Percentiles rank a stretch among this genome's conserved stretches.
Evolutionary conservation across 2,797 vertebrate species (phyloP).

Genomic region (Valencia hispanica): DNA sequence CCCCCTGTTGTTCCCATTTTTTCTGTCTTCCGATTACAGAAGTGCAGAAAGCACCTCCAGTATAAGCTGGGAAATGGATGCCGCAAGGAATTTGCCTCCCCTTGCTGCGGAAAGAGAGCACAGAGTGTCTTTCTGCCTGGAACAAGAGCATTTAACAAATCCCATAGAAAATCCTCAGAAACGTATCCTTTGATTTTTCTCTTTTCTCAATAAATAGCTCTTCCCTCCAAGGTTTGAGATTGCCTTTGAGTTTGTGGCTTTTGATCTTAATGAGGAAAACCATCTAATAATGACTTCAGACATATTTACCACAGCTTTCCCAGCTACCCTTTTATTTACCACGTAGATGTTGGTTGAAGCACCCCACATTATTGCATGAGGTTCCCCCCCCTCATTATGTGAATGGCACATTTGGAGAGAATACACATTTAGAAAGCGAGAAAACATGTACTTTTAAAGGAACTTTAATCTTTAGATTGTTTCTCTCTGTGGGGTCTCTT

Average conservation of each 20-base stretch:
- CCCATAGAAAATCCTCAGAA: slow-evolving; percentile 57
- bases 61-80: slow-evolving; percentile 38
- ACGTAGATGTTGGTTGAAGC: slow-evolving; percentile 72
- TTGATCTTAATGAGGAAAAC: slow-evolving; percentile 81
- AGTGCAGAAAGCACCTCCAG: slow-evolving; percentile 46
- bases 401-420: slow-evolving; percentile 62
- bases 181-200: slow-evolving; percentile 57
- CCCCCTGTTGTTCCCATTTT: slow-evolving; percentile 13
- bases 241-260: slow-evolving; percentile 72
- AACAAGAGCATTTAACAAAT: slow-evolving; percentile 64
- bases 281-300: slow-evolving; percentile 77
- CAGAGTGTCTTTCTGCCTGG: slow-evolving; percentile 45
- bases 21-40: slow-evolving; percentile 47
- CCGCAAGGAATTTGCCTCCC: slow-evolving; percentile 44
- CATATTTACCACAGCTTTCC: slow-evolving; percentile 73
- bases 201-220: slow-evolving; percentile 46
- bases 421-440: slow-evolving; percentile 62
- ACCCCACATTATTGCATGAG: slow-evolving; percentile 69
- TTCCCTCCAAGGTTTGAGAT: slow-evolving; percentile 54
- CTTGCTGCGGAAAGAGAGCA: slow-evolving; percentile 36
- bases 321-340: slow-evolving; percentile 69
- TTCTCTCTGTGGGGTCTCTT: slow-evolving; percentile 45
- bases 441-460: slow-evolving; percentile 53
- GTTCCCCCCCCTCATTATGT: slow-evolving; percentile 62
- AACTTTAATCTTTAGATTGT: slow-evolving; percentile 44